phyloP scores from a whole-genome alignment of 2,888 invertebrate species.

The Cerceris rybyensis region DNA sequence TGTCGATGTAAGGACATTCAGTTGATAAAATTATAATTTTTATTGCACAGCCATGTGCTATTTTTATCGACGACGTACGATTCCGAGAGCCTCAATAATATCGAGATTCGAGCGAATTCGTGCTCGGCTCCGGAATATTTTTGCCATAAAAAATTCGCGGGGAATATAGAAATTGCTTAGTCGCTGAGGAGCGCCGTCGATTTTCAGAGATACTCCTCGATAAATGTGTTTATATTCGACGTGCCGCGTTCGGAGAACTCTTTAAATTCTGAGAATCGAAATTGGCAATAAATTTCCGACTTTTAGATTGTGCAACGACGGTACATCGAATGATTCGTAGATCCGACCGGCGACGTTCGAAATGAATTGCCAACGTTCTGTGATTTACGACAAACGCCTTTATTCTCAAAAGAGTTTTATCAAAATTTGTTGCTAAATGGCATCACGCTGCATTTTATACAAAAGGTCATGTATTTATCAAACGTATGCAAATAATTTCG shows the following conservation, averaged over 20 bases:
- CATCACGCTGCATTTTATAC: conserved; percentile 8
- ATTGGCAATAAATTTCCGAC: conserved; percentile 29
- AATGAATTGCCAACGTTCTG: conserved; percentile 10
- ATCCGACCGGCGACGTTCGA: conserved; percentile 15
- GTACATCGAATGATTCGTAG: conserved; percentile 21
- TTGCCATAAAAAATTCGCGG: background rate
- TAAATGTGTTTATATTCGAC: background rate
- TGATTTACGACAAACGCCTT: conserved; percentile 47
- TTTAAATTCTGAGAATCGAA: conserved; percentile 36
- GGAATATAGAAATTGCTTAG: background rate
- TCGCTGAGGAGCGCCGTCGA: background rate
- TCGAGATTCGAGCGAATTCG: background rate
- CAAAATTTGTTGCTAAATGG: conserved; percentile 37
- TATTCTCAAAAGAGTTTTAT: conserved; percentile 21
- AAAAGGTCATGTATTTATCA: conserved; percentile 22
- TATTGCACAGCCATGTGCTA: conserved; percentile 54
- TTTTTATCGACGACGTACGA: conserved; percentile 51
- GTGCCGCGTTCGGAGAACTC: conserved; percentile 14
- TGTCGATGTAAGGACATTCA: conserved; percentile 45
- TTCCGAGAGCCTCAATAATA: background rate
- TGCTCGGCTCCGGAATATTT: background rate
- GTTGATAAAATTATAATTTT: conserved; percentile 66
- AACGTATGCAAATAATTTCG: background rate
- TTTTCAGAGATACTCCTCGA: background rate
- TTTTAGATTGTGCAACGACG: conserved; percentile 23